phyloP scores from a whole-genome alignment of 2,888 invertebrate species.

The Argyra leucocephala region DNA sequence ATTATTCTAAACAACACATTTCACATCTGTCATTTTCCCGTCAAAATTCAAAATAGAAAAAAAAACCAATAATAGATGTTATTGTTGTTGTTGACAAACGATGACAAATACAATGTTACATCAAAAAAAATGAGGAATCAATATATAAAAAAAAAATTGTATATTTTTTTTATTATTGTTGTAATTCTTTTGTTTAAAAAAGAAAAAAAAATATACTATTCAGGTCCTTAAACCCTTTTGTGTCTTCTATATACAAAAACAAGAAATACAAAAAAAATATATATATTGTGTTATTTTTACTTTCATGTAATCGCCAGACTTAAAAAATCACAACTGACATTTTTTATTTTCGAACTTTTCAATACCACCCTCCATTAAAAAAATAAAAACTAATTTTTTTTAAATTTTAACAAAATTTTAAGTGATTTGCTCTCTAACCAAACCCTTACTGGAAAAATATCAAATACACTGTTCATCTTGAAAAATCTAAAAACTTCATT shows the following conservation, averaged over 20 bases:
- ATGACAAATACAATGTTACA: background rate
- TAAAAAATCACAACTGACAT: background rate
- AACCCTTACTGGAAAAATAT: no score
- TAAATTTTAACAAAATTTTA: no score
- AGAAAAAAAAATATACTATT: background rate
- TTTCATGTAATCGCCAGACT: background rate
- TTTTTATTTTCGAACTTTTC: no score
- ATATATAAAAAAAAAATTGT: no score
- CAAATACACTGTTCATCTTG: no score
- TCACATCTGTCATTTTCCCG: constrained; percentile 1
- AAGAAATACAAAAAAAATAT: background rate
- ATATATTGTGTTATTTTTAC: background rate
- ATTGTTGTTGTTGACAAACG: background rate
- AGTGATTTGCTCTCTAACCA: no score
- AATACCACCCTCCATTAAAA: no score
- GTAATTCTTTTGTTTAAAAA: background rate
- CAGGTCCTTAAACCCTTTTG: constrained; percentile 1
- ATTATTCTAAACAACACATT: background rate
- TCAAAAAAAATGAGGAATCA: background rate
- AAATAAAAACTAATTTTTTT: no score
- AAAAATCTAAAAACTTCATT: no score
- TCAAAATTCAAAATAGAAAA: background rate
- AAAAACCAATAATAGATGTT: background rate
- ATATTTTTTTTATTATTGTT: no score
- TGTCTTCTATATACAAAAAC: background rate